Evolutionary conservation across 2,797 vertebrate species (phyloP), one percentile per base, ranked within the genome.

Genomic region (Gallirallus australis): DNA sequence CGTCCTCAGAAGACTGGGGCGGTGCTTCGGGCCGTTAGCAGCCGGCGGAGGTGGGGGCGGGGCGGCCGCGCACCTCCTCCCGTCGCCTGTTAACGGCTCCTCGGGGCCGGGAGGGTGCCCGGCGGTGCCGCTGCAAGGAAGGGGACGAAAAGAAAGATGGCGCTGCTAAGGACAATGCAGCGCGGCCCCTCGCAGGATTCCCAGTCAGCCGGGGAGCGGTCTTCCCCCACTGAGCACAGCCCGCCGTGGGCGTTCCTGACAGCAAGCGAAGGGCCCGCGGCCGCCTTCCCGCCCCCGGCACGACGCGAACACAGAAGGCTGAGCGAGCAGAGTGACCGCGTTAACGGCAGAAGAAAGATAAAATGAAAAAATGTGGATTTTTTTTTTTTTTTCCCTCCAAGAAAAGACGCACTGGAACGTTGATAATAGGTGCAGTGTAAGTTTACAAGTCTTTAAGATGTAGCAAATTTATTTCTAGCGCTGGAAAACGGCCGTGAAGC

Each of bases 401-500:
- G 61, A 48, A 4, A 47, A 6, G 30, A 37, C 20, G 4, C 17
- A 8, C 57, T 2, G n/a, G 35, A 23, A 28, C 42, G 8, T 1
- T 1, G 52, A 2, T 35, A 15, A 39, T 0, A 7, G 56, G 23
- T 37, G 33, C 31, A 15, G 8, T 7, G 2, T 8, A 4, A 3
- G 13, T 28, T 15, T 33, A 27, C 15, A 33, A 3, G 7, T 35
- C 35, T 40, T 15, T 47, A 5, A 5, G 39, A 2, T 15, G 17
- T 15, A 15, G 60, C 25, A 15, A 16, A 31, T 35, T 37, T 7
- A 31, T 15, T 23, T 8, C 11, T 53, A 54, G 30, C 71, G 23
- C 24, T 33, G 31, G 30, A 21, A 75, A 39, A 37, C 9, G 3
- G 39, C 77, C 11, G 70, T 3, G 35, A 25, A 19, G 35, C 0